Base-by-base conservation (phyloP, 2,888 invertebrate genomes). In the Brassicogethes aeneus region DNA sequence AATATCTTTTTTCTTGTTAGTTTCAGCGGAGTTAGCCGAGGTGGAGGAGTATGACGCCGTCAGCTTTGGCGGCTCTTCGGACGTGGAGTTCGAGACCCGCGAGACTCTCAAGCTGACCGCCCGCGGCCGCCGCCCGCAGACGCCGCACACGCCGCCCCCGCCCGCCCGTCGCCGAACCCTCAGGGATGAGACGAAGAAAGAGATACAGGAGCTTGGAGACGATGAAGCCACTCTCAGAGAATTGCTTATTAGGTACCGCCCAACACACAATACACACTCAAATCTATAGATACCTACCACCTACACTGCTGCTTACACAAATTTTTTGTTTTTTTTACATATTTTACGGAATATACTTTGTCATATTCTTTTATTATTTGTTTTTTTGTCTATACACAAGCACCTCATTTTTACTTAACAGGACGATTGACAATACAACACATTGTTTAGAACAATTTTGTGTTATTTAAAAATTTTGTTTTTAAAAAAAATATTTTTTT, bases 151-250 rank as follows among this genome's bases (percentile, higher is more conserved):
- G 53, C 55, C 51, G 56, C 51, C 52, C 61, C 55, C 57, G 54
- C 59, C 51, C 52, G 72, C 46, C 41, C 29, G 46, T 47, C 48
- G 47, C 50, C 54, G 51, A 43, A 43, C 36, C 41, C 79, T 79
- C 74, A 80, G 82, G 80, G 79, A 83, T 83, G 82, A 80, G 78
- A 79, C 82, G 82, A 75, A 80, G 77, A 81, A 82, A 75, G 86
- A 87, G 75, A 70, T 74, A 73, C 73, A 74, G 69, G 60, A 59
- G 48, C 73, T 74, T 69, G 61, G 59, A 48, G 77, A 77, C 68
- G 89, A 90, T 80, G 89, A 90, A 79, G 85, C 87, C 72, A 89
- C 88, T 78, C 84, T 90, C 76, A 86, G 88, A 80, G 87, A 89
- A 82, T 82, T 90, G 79, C 87, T 90, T 76, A 83, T 89, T 84